Percentiles rank a stretch among this genome's conserved stretches.
Evolutionary conservation across 2,113 vertebrate species (phyloP).

Genomic region (Neopipo cinnamomea): DNA sequence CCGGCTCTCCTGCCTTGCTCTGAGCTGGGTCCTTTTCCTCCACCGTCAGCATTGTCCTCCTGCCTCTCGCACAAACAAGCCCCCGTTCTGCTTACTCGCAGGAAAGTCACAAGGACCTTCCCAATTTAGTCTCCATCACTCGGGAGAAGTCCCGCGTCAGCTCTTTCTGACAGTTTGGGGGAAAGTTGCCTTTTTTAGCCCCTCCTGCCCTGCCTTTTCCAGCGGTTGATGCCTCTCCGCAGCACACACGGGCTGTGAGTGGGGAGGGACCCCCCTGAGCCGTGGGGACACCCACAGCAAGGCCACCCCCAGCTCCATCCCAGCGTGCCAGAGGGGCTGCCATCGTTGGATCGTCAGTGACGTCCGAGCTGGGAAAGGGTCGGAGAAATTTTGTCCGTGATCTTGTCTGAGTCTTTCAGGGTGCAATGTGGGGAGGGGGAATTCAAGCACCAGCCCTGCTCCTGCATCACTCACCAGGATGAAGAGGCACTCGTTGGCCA

Average conservation of each 20-base stretch:
- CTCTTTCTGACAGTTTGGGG: slow-evolving; percentile 63
- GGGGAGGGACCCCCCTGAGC: background rate
- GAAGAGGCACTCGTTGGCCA: slow-evolving; percentile 93
- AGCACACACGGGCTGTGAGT: accelerated
- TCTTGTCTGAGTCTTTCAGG: accelerated
- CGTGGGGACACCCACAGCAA: accelerated
- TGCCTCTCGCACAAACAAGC: slow-evolving; percentile 41
- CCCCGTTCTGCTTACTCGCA: slow-evolving; percentile 67
- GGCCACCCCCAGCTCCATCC: background rate
- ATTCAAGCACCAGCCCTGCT: accelerated
- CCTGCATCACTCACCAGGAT: slow-evolving; percentile 84
- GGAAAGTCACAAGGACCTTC: slow-evolving; percentile 76
- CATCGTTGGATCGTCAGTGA: accelerated
- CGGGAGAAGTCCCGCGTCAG: slow-evolving; percentile 63
- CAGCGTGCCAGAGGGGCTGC: accelerated
- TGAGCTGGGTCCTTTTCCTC: slow-evolving; percentile 59
- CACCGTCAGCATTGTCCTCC: slow-evolving; percentile 72
- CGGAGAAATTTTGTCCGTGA: accelerated
- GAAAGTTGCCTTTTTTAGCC: slow-evolving; percentile 50
- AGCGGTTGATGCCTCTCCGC: background rate
- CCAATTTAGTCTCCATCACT: slow-evolving; percentile 71
- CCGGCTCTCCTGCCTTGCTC: background rate
- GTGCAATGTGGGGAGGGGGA: accelerated
- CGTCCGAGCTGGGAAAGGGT: background rate
- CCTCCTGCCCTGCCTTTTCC: background rate